Evolutionary conservation across 1,140 invertebrate genomes (phyloP), one percentile per base, ranked within the genome.

Genomic region (Nephila pilipes): DNA sequence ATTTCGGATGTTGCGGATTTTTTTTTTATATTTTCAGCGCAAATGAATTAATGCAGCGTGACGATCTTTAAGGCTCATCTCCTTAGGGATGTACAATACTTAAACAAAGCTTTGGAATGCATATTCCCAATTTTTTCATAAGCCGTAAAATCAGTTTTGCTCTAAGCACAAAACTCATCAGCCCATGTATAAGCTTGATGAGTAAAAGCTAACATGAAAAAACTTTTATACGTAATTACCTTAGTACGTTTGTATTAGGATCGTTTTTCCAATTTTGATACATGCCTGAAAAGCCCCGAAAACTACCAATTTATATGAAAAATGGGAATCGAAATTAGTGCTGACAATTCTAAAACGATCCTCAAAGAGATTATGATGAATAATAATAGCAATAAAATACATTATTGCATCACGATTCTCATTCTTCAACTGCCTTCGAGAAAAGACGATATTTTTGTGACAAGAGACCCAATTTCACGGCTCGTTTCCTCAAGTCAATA

Each of bases 301-400:
- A 75, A 75, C 69, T 75, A 18, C 16, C 32, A 75, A 32, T 36
- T 75, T 18, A 4, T 75, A 75, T 25, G 38, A 54, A 46, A 46
- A 55, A 81, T 25, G n/a, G 20, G 80, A 81, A 81, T 81, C 46
- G 6, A 54, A 81, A 81, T 54, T 46, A 54, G 38, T 20, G n/a
- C 36, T 54, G 80, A 54, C 80, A 81, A 55, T 81, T 46, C 80
- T 55, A 25, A 81, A 81, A 81, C 46, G 80, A 55, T n/a, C 36
- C 36, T 16, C n/a, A 81, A 81, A 54, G 22, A 81, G 80, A 81
- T 81, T 81, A 46, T 4, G 79, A 54, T 54, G 79, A 25, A 20
- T 81, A 54, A 54, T 81, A 81, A 81, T 55, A 81, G 38, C 38
- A 81, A 81, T 81, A 81, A 81, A 81, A 81, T 54, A 81, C 54